phyloP scores from a whole-genome alignment of 2,888 invertebrate species.

The Itoplectis maculator region DNA sequence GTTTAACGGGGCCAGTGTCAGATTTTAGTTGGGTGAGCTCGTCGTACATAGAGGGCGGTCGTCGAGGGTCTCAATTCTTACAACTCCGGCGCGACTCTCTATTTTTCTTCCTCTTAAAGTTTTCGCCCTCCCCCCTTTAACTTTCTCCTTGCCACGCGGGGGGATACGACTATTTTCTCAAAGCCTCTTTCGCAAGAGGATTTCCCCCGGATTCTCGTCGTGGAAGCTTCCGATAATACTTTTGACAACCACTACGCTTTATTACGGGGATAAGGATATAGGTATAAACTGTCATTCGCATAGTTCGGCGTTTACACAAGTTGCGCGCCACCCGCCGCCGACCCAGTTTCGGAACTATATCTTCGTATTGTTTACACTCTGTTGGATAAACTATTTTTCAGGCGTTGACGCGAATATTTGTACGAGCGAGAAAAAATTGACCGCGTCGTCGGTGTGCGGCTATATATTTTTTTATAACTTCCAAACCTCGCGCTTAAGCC shows the following conservation, averaged over 20 bases:
- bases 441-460: too few species aligned
- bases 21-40: conserved; percentile 12
- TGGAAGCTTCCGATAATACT: conserved; percentile 45
- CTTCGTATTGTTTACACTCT: neutral
- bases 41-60: neutral
- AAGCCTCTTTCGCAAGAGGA: conserved; percentile 32
- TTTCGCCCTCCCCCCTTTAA: conserved; percentile 20
- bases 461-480: too few species aligned
- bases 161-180: conserved; percentile 29
- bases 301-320: conserved; percentile 3
- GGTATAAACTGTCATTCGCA: conserved; percentile 17
- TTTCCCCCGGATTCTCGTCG: conserved; percentile 30
- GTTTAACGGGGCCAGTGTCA: neutral
- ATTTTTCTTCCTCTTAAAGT: conserved; percentile 60
- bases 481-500: too few species aligned
- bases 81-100: neutral
- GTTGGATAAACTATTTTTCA: too few species aligned
- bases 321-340: neutral
- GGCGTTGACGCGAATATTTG: too few species aligned
- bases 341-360: neutral
- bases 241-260: conserved; percentile 40
- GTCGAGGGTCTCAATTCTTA: conserved; percentile 12
- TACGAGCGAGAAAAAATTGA: too few species aligned
- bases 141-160: neutral
- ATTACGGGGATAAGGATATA: conserved; percentile 17